phyloP scores from a whole-genome alignment of 37 sponge, comb jelly and placozoan genomes.

The Agelas oroides region DNA sequence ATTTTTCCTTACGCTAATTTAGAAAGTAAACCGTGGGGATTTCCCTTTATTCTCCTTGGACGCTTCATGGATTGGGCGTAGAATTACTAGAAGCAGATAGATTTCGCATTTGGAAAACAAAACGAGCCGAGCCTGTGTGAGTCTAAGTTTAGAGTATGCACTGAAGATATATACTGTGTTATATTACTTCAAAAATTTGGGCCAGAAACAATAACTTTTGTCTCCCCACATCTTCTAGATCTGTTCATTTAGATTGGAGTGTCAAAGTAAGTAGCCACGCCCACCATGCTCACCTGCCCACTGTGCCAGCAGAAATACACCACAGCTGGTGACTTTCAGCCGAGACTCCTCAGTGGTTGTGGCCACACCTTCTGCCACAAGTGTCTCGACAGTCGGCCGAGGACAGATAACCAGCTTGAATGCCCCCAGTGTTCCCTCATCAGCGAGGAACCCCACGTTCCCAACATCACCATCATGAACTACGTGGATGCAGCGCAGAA shows the following conservation, averaged over 20 bases:
- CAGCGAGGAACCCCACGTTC: slow-evolving; percentile 45
- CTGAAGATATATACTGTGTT: no score
- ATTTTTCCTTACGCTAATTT: no score
- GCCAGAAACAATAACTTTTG: no score
- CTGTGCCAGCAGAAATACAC: slow-evolving; percentile 48
- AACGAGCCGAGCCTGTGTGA: no score
- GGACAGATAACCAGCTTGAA: neutral
- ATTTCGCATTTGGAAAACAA: no score
- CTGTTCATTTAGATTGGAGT: no score
- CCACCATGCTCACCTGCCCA: slow-evolving; percentile 43
- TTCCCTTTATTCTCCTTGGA: neutral
- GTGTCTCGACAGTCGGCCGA: slow-evolving; percentile 22
- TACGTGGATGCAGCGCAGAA: slow-evolving; percentile 52
- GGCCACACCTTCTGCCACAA: slow-evolving; percentile 74
- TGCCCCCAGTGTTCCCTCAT: slow-evolving; percentile 66
- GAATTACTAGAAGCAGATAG: no score
- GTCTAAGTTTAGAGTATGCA: no score
- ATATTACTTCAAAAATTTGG: no score
- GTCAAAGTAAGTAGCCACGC: no score
- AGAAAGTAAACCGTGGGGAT: neutral
- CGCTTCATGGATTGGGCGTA: no score
- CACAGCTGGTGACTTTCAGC: slow-evolving; percentile 57
- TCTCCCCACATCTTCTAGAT: no score
- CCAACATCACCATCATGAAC: slow-evolving; percentile 70
- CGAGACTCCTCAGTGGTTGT: slow-evolving; percentile 48